Base-by-base conservation (phyloP, 2,113 vertebrate species). In the Mastomys coucha region DNA sequence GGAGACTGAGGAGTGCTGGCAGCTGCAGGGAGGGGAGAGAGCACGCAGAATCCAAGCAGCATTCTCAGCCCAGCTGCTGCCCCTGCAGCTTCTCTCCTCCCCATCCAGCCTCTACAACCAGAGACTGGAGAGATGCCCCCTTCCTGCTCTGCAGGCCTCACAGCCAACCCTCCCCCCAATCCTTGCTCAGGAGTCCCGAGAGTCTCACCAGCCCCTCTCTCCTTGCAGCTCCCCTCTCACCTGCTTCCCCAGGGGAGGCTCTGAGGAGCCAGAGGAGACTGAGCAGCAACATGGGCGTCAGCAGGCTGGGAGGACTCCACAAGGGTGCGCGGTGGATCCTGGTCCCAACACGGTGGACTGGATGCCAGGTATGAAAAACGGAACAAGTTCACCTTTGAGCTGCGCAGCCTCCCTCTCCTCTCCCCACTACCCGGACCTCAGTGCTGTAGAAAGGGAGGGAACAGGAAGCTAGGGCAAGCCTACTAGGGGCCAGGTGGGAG, bases 211-310 rank as follows among this genome's bases (percentile, higher is more conserved):
- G 17, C 58, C 36, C 49, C 42, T 31, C 60, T 24, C 26, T 9
- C 67, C 19, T 6, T 11, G 33, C 7, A 53, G 10, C 20, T 31
- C 36, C 36, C 24, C 24, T n/a, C 78, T 95, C 10, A 96, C 95
- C 95, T 96, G 93, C 45, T 58, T 65, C 39, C 33, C 72, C 82
- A 1, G 8, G 42, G 26, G 56, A 63, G 78, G 6, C 78, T 24
- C 11, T 28, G 45, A 97, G 90, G 84, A 97, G 36, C 94, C 96
- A 96, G 76, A 96, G 87, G 82, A 97, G 73, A 49, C 69, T 0
- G 8, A 95, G 92, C 17, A 92, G 13, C 63, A 16, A 19, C 95
- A 94, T 93, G 89, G 86, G 8, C 7, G 63, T 16, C 4, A 2
- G 42, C 9, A 1, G 69, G 14, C 73, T 28, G 28, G 11, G 49